phyloP scores from a whole-genome alignment of 2,888 invertebrate genomes.

The Hirtodrosophila alboralis region DNA sequence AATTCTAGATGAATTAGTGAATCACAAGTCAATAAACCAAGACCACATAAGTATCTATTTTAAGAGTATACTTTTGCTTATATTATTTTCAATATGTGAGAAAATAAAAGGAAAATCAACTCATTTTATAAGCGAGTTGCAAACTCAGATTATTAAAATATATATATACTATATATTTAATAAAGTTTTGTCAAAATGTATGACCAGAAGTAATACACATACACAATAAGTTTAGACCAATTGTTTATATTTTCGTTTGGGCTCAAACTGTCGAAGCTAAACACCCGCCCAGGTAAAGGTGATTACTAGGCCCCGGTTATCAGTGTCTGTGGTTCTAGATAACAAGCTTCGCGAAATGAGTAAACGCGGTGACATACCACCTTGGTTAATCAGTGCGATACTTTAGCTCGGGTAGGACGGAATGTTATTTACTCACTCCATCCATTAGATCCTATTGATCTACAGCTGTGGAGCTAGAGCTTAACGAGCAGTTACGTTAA shows the following conservation, averaged over 20 bases:
- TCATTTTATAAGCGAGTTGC: too few relatives aligned
- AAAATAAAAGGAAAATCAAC: too few relatives aligned
- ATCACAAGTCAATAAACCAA: too few relatives aligned
- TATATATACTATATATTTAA: too few relatives aligned
- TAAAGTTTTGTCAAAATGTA: too few relatives aligned
- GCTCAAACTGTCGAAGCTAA: slow-evolving; percentile 54
- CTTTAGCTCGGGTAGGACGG: slow-evolving; percentile 40
- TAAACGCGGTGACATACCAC: slow-evolving; percentile 65
- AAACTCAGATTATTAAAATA: too few relatives aligned
- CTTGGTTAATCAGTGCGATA: slow-evolving; percentile 62
- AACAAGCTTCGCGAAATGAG: slow-evolving; percentile 66
- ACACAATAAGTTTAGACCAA: slow-evolving; percentile 3
- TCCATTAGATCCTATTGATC: slow-evolving; percentile 13
- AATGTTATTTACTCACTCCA: slow-evolving; percentile 11
- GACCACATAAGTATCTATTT: too few relatives aligned
- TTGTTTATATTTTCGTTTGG: slow-evolving; percentile 64
- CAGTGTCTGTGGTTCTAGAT: slow-evolving; percentile 56
- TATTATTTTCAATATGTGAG: too few relatives aligned
- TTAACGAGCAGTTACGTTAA: background rate
- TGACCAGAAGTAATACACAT: slow-evolving; percentile 4
- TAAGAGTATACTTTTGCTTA: too few relatives aligned
- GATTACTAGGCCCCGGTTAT: slow-evolving; percentile 59
- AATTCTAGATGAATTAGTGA: too few relatives aligned
- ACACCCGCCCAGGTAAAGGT: slow-evolving; percentile 40
- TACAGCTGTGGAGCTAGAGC: background rate